These are phyloP conservation scores for Danaus chrysippus DNA, from an alignment of 2,888 invertebrate species.

Conservation along the genomic window DNA sequence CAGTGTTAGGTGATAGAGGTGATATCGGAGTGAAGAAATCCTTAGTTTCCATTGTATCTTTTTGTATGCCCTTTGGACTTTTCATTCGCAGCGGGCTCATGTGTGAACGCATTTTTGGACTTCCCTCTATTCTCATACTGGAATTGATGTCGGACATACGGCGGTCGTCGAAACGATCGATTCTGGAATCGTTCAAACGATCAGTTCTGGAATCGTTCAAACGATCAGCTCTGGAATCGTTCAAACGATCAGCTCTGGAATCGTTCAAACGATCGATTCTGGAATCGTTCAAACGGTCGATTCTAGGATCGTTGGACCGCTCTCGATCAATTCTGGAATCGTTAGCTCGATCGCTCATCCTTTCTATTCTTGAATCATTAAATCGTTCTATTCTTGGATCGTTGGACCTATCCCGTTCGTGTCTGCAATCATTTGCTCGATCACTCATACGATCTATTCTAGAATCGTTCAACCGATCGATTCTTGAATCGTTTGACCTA, in stretches of 20 bases:
- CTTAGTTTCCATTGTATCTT: conserved; percentile 56
- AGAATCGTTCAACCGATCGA: conserved; percentile 40
- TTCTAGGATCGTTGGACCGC: conserved; percentile 34
- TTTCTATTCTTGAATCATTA: conserved; percentile 33
- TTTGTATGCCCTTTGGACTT: conserved; percentile 52
- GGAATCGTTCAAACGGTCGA: conserved; percentile 32
- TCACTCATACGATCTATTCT: conserved; percentile 32
- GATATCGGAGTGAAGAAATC: conserved; percentile 58
- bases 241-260: no score
- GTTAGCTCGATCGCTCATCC: conserved; percentile 16
- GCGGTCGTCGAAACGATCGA: conserved; percentile 49
- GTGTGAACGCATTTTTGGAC: conserved; percentile 60
- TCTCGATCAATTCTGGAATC: conserved; percentile 30
- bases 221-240: no score
- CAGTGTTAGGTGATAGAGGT: conserved; percentile 66
- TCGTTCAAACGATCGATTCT: conserved; percentile 31
- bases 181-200: no score
- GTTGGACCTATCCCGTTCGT: conserved; percentile 30
- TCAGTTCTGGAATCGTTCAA: conserved; percentile 35
- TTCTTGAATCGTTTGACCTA: conserved; percentile 33
- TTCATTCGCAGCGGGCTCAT: conserved; percentile 58
- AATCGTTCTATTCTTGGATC: conserved; percentile 33
- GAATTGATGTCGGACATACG: conserved; percentile 59
- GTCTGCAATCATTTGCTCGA: conserved; percentile 33
- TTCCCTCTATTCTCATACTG: conserved; percentile 60